phyloP scores from a whole-genome alignment of 35 echinoderm and acorn worm genomes.

The Anneissia japonica region DNA sequence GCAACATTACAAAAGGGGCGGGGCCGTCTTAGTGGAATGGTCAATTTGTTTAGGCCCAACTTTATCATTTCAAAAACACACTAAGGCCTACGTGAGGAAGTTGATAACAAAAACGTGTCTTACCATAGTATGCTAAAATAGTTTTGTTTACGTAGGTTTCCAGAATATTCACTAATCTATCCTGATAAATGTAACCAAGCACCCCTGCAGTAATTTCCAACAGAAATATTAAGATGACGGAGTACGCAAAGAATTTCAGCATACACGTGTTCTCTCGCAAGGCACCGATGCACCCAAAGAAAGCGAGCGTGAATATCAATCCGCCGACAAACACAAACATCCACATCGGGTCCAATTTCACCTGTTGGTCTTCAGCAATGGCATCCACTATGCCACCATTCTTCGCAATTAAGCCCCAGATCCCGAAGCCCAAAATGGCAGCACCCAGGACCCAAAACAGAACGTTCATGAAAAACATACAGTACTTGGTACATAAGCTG shows the following conservation, averaged over 20 bases:
- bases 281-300: slow-evolving; percentile 64
- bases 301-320: slow-evolving; percentile 56
- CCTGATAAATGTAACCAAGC: slow-evolving; percentile 76
- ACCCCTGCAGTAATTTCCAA: slow-evolving; percentile 69
- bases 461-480: slow-evolving; percentile 80
- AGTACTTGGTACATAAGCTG: slow-evolving; percentile 76
- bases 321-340: slow-evolving; percentile 77
- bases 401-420: slow-evolving; percentile 85
- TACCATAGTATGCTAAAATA: slow-evolving; percentile 71
- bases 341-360: slow-evolving; percentile 83
- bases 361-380: slow-evolving; percentile 56
- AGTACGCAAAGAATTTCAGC: slow-evolving; percentile 68
- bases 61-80: background rate
- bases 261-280: slow-evolving; percentile 75
- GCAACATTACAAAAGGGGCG: background rate
- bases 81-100: background rate
- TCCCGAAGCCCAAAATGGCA: slow-evolving; percentile 70
- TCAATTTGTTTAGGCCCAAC: background rate
- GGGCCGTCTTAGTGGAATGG: background rate
- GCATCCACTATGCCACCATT: slow-evolving; percentile 44
- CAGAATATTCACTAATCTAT: slow-evolving; percentile 40
- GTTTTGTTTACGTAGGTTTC: slow-evolving; percentile 67
- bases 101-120: slow-evolving; percentile 8
- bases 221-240: slow-evolving; percentile 74
- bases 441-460: slow-evolving; percentile 83